These are phyloP conservation scores for Acanthaster planci DNA, from an alignment of 35 echinoderm and acorn worm genomes.

Conservation along the genomic window DNA sequence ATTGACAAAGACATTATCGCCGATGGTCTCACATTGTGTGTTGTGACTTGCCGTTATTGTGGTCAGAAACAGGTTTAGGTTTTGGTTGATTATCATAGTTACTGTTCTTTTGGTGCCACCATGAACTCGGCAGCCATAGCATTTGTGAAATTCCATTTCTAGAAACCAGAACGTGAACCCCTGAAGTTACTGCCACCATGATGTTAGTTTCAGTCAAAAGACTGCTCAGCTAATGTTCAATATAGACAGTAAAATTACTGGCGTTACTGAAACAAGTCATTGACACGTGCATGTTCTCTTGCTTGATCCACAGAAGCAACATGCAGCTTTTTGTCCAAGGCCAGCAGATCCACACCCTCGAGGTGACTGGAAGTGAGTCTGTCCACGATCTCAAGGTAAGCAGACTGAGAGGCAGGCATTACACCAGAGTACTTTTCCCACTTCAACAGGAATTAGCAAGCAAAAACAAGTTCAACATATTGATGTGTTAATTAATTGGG, in stretches of 20 bases:
- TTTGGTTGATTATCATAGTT: too few species aligned
- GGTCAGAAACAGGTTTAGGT: too few species aligned
- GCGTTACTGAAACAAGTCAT: background rate
- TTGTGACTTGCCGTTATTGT: too few species aligned
- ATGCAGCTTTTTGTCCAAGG: constrained; percentile 72
- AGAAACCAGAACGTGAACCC: background rate
- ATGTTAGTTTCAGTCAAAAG: background rate
- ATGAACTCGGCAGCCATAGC: background rate
- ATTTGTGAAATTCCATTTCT: background rate
- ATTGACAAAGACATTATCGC: too few species aligned
- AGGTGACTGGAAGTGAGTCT: constrained; percentile 62
- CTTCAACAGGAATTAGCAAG: too few species aligned
- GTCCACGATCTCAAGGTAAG: constrained; percentile 60
- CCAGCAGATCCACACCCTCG: constrained; percentile 76
- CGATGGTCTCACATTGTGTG: too few species aligned
- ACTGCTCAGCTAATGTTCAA: background rate
- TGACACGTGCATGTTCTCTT: background rate
- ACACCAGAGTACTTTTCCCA: too few species aligned
- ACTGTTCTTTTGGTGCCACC: too few species aligned
- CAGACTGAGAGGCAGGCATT: too few species aligned
- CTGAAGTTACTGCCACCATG: background rate
- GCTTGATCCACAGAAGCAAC: constrained; percentile 50
- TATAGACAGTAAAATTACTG: background rate
- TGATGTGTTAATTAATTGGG: too few species aligned
- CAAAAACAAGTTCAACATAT: too few species aligned